Evolutionary conservation across 1,140 invertebrate genomes (phyloP).

Genomic region (Panagrolaimus sp.): DNA sequence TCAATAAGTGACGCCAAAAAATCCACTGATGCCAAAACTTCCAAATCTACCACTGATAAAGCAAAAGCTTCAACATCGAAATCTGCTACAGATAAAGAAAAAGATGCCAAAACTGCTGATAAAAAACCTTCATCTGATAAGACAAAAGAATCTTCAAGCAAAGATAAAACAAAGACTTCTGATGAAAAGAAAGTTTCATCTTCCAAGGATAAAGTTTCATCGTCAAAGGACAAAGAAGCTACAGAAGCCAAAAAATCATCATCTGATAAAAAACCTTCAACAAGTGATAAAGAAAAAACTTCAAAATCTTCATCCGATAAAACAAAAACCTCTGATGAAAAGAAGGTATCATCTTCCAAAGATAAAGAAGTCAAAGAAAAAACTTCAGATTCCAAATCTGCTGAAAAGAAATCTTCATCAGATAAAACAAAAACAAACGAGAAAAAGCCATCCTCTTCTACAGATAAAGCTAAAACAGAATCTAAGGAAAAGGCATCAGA

Average conservation of each 20-base stretch:
- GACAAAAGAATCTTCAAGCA: background rate
- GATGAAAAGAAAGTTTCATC: slow-evolving; percentile 7
- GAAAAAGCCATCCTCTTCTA: background rate
- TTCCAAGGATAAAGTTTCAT: slow-evolving; percentile 11
- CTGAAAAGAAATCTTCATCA: background rate
- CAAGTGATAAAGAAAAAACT: too few relatives aligned
- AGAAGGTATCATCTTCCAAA: background rate
- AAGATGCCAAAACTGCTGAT: background rate
- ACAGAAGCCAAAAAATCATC: slow-evolving; percentile 1
- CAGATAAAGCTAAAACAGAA: background rate
- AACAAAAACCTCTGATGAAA: background rate
- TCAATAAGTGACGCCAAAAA: background rate
- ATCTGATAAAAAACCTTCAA: background rate
- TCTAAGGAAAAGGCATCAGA: background rate
- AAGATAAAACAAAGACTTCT: too few relatives aligned
- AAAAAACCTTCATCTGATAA: slow-evolving; percentile 1
- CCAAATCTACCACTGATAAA: background rate
- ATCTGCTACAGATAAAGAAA: background rate
- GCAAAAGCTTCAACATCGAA: background rate
- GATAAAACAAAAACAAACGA: background rate
- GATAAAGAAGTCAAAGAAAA: slow-evolving; percentile 1
- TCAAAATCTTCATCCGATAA: background rate
- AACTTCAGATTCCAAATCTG: slow-evolving; percentile 10
- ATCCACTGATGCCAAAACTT: background rate
- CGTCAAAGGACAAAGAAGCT: slow-evolving; percentile 2